Evolutionary conservation across 2,888 invertebrate species (phyloP).

Genomic region (Lasius platythorax): DNA sequence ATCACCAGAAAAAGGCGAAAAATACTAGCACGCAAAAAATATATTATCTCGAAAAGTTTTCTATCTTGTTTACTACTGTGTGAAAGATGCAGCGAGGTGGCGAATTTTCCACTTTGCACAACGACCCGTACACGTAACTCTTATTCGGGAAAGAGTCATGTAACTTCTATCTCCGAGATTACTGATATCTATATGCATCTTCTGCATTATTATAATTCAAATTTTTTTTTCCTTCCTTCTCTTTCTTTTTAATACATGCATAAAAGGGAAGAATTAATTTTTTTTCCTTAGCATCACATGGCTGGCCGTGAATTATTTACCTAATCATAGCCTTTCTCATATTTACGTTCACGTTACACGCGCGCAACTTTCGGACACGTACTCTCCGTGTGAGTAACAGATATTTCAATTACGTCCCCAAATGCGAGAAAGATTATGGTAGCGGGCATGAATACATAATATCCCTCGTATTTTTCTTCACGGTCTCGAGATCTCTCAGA

Average conservation of each 20-base stretch:
- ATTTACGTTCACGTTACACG: neutral
- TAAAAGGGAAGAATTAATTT: neutral
- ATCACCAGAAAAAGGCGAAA: neutral
- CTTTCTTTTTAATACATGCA: neutral
- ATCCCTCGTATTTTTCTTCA: conserved; percentile 31
- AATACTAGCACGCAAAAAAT: conserved; percentile 1
- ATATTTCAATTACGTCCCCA: conserved; percentile 42
- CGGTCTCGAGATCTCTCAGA: neutral
- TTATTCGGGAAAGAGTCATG: neutral
- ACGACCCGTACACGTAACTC: neutral
- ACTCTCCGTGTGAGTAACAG: neutral
- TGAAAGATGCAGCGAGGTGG: neutral
- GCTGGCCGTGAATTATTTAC: neutral
- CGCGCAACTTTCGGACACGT: neutral
- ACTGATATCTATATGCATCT: neutral
- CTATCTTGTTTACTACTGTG: neutral
- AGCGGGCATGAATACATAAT: conserved; percentile 35
- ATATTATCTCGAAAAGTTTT: conserved; percentile 17
- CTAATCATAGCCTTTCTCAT: neutral
- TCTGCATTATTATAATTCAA: neutral
- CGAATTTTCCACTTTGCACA: neutral
- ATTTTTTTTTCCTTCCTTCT: neutral
- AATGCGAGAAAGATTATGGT: conserved; percentile 31
- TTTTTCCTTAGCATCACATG: neutral
- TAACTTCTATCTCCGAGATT: neutral